phyloP scores from a whole-genome alignment of 2,113 vertebrate species.

The Oryzias curvinotus region DNA sequence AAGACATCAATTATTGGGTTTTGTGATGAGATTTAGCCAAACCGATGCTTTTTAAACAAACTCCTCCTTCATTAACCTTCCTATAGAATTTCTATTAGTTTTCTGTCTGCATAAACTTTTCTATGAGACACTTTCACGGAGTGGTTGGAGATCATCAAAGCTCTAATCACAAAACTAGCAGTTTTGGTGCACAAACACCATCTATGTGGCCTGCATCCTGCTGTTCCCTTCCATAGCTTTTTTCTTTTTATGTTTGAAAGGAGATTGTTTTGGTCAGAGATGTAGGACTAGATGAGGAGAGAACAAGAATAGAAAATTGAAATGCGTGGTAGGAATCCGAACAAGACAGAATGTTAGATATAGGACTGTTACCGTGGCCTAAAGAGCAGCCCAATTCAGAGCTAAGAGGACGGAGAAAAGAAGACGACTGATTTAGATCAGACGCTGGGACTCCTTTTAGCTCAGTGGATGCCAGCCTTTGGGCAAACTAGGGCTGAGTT shows the following conservation, averaged over 20 bases:
- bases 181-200: not conserved
- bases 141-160: not conserved
- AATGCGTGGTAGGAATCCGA: slow-evolving; percentile 19
- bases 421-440: slow-evolving; percentile 22
- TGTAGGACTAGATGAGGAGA: not conserved
- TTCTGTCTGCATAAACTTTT: no score
- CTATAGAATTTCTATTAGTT: no score
- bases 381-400: slow-evolving; percentile 1
- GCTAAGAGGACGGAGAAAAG: slow-evolving; percentile 12
- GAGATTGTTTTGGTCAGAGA: not conserved
- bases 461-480: slow-evolving; percentile 32
- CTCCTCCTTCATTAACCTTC: no score
- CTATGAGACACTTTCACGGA: not conserved
- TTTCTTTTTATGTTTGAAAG: not conserved
- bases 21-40: no score
- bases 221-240: slow-evolving; percentile 15
- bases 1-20: no score
- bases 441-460: slow-evolving; percentile 33
- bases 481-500: slow-evolving; percentile 11
- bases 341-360: slow-evolving; percentile 15
- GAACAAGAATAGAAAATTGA: slow-evolving; percentile 12
- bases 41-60: no score
- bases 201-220: not conserved
- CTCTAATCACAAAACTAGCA: not conserved
- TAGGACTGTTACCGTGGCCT: not conserved